Percentiles rank a stretch among this genome's conserved stretches.
Conservation (phyloP, 1,140 invertebrate genomes). For the Ceratosolen solmsi region DNA sequence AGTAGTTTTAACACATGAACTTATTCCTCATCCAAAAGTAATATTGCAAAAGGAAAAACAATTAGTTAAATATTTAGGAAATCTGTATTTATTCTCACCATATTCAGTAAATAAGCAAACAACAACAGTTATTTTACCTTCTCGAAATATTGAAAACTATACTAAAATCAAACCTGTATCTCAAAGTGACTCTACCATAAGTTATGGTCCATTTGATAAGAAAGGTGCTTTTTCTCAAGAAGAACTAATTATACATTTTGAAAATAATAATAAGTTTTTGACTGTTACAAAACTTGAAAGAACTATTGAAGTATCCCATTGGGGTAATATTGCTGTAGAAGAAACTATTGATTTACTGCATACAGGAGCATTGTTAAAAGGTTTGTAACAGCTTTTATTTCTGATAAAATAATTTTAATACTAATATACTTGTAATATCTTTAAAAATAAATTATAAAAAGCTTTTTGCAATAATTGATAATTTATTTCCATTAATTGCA, state of each 20-base stretch:
- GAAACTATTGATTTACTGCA: constrained; percentile 94
- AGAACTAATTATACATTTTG: constrained; percentile 90
- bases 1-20: constrained; percentile 82
- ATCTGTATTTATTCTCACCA: constrained; percentile 88
- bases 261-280: constrained; percentile 97
- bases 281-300: constrained; percentile 90
- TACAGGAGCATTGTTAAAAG: constrained; percentile 93
- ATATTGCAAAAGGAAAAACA: constrained; percentile 96
- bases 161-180: constrained; percentile 89
- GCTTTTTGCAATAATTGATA: too few species aligned
- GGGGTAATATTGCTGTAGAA: constrained; percentile 99
- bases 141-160: constrained; percentile 88
- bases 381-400: constrained; percentile 80
- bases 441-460: neutral
- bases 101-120: constrained; percentile 87
- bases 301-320: constrained; percentile 96
- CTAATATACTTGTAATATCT: neutral
- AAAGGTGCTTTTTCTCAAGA: constrained; percentile 76
- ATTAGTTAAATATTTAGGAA: constrained; percentile 89
- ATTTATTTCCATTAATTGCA: neutral
- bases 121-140: constrained; percentile 84
- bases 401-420: neutral
- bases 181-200: constrained; percentile 84
- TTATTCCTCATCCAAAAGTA: constrained; percentile 87
- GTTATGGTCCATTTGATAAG: constrained; percentile 91